Conservation (phyloP, 2,113 vertebrate species). For the Tragelaphus scriptus region DNA sequence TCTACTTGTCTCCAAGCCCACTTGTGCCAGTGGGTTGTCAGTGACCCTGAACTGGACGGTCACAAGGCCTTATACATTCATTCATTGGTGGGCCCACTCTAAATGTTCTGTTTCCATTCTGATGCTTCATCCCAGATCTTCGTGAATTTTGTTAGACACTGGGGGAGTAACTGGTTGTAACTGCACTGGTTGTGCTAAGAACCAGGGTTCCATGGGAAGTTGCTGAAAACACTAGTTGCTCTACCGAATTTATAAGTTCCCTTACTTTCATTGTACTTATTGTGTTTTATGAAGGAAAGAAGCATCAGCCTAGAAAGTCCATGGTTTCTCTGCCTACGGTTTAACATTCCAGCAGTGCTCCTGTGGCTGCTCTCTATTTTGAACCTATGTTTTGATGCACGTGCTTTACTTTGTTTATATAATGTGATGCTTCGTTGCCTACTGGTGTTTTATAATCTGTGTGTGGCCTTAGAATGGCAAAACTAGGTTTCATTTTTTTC, state of each 20-base stretch:
- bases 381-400: rapidly evolving
- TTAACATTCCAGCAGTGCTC: background rate
- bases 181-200: background rate
- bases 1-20: rapidly evolving
- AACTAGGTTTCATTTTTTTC: background rate
- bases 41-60: too few relatives aligned
- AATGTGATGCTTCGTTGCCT: background rate
- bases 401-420: background rate
- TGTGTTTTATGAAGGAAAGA: too few relatives aligned
- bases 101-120: background rate
- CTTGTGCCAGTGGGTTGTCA: background rate
- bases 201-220: background rate
- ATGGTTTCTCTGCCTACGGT: background rate
- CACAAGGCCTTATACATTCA: background rate
- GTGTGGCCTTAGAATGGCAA: background rate
- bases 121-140: background rate
- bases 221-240: background rate
- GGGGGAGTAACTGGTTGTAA: too few relatives aligned
- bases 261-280: background rate
- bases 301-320: too few relatives aligned
- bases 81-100: rapidly evolving
- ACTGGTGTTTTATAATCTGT: background rate
- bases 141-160: background rate
- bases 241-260: rapidly evolving
- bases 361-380: background rate